Base-by-base conservation (phyloP, 2,888 invertebrate genomes). In the Eupithecia tripunctaria region DNA sequence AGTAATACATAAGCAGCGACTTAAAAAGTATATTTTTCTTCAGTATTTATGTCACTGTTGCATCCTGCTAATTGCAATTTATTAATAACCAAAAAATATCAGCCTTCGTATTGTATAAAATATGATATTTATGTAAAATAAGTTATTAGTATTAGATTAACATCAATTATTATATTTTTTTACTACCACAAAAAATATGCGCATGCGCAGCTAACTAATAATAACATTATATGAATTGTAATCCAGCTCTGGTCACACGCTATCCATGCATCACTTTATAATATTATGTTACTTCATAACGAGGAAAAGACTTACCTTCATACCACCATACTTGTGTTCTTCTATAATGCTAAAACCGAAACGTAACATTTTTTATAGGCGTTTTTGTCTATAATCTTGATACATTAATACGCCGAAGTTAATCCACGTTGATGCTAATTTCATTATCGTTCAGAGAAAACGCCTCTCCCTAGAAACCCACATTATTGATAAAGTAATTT, bases 141-240 rank as follows among this genome's bases (percentile, higher is more conserved):
- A 64, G 67, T 32, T 63, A 38, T 25, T 63, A 64, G 38, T 80
- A 72, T 69, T 71, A 78, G 74, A 68, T 76, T 67, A 76, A 74
- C 70, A 79, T 76, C 76, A 67, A 78, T 79, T 67, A 78, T 79
- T 67, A 76, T 81, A 80, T 79, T 79, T 79, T 81, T 80, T 79
- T 80, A 81, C 74, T 70, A 67, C 73, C 70, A 67, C 63, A 66
- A 43, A 12, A 76, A 69, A 59, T 66, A 41, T 66, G 75, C 73
- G 71, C 70, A 63, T 65, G 68, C 25, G 21, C 56, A 63, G n/a
- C 36, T 63, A 60, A 27, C 5, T 27, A 32, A n/a, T 27, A 32
- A n/a, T 63, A 63, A 63, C 56, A 21, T 25, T 25, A 51, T 25
- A 47, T 32, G 27, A 60, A 59, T 36, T 69, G 47, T 32, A 25